Evolutionary conservation across 1,140 invertebrate species (phyloP), one percentile per base, ranked within the genome.

Genomic region (Dysdera silvatica): DNA sequence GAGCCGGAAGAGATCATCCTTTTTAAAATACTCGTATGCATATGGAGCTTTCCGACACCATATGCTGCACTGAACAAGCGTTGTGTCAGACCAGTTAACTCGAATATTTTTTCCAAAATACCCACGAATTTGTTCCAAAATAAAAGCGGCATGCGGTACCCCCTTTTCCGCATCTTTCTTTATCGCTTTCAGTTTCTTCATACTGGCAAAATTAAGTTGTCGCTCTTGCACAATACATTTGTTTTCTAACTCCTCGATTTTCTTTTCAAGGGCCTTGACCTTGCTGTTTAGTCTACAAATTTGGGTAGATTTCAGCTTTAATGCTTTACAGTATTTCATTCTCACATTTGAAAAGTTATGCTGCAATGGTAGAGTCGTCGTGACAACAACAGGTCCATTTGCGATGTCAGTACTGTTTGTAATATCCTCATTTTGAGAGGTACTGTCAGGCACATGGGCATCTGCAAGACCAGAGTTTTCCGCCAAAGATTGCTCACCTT

Each of bases 11-110:
- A 63, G 56, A 31, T 63, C 61, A 7, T 52, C 61, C 23, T 63
- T 63, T 18, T 63, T 63, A 29, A 63, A 63, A 40, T 63, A 63
- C 26, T 63, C 61, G 26, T 63, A 63, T n/a, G 61, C 61, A 51
- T 63, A 63, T 23, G 61, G 61, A 20, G 61, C 61, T 56, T 63
- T 63, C 33, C 45, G 47, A 49, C 61, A 63, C 61, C 61, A 63
- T 24, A 63, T 14, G 4, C 52, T 45, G 41, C 61, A 63, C 18
- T 63, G 61, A 16, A 43, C 14, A 18, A 63, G 26, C 3, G 61
- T 63, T 2, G 61, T 40, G 31, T 63, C 61, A 10, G 61, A 63
- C 61, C 61, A 63, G 20, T 53, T 41, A 52, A 63, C 56, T 32
- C 51, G 45, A n/a, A n/a, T n/a, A 4, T 20, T 45, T n/a, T 55